A percentile compares a stretch with the other conserved stretches of the same genome.
These are phyloP conservation scores for Microdon myrmicae DNA, from an alignment of 2,888 invertebrate species.

Conservation along the genomic window DNA sequence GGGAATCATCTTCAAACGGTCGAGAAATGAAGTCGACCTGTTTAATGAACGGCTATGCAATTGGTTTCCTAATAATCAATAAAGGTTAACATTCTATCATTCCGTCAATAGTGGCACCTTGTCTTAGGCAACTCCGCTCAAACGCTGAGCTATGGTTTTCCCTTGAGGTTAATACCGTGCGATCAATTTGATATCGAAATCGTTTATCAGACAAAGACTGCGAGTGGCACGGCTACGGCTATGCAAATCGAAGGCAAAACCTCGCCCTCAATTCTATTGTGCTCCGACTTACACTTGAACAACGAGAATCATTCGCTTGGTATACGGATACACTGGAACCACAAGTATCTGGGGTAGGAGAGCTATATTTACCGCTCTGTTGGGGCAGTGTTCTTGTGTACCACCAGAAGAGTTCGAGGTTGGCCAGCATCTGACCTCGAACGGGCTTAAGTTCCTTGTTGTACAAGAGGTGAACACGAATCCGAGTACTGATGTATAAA, in stretches of 20 bases:
- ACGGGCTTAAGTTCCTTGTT: constrained; percentile 43
- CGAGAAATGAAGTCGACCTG: no score
- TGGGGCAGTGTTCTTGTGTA: constrained; percentile 10
- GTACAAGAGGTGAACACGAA: constrained; percentile 6
- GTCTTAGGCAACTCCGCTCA: no score
- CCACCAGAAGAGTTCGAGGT: constrained; percentile 42
- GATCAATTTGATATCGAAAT: constrained; percentile 25
- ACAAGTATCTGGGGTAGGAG: constrained; percentile 15
- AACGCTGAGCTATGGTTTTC: no score
- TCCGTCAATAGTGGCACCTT: no score
- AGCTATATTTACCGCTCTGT: neutral
- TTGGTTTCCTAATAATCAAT: no score
- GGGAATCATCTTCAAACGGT: no score
- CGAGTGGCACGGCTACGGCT: constrained; percentile 7
- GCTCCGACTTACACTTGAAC: constrained; percentile 19
- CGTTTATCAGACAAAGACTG: constrained; percentile 21
- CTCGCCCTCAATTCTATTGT: constrained; percentile 33
- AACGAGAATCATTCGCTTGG: constrained; percentile 26
- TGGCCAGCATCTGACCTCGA: constrained; percentile 30
- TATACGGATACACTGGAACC: constrained; percentile 18
- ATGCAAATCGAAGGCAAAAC: constrained; percentile 12
- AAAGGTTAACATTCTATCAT: no score
- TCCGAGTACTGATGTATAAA: constrained; percentile 6
- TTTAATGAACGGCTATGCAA: no score
- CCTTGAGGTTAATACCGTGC: no score